Percentiles rank a stretch among this genome's conserved stretches.
phyloP scores from a whole-genome alignment of 1,140 invertebrate genomes.

The Apis cerana region DNA sequence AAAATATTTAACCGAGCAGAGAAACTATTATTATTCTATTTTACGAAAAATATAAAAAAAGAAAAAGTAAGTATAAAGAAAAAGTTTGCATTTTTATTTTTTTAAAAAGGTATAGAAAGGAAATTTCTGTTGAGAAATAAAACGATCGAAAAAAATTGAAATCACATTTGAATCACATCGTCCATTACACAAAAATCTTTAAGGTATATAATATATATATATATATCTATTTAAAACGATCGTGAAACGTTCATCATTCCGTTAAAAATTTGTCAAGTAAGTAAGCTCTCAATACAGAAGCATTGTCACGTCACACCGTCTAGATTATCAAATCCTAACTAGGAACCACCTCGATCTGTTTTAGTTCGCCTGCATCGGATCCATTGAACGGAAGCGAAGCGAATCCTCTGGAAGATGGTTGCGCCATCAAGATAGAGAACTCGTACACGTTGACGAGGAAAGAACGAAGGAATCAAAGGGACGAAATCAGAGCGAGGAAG shows the following conservation, averaged over 20 bases:
- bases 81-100: not conserved
- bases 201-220: no score
- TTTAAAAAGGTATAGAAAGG: not conserved
- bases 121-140: not conserved
- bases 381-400: slow-evolving; percentile 30
- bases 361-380: slow-evolving; percentile 42
- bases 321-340: slow-evolving; percentile 26
- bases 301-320: not conserved
- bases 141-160: not conserved
- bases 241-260: slow-evolving; percentile 23
- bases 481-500: not conserved
- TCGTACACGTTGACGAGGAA: not conserved
- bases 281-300: slow-evolving; percentile 48
- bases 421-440: not conserved
- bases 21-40: no score
- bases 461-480: not conserved
- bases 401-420: not conserved
- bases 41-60: not conserved
- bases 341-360: slow-evolving; percentile 41
- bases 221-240: not conserved
- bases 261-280: slow-evolving; percentile 50
- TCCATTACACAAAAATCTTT: not conserved
- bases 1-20: not conserved
- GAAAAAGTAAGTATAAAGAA: not conserved
- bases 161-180: not conserved